phyloP scores from a whole-genome alignment of 2,888 invertebrate genomes.

The Vanessa cardui region DNA sequence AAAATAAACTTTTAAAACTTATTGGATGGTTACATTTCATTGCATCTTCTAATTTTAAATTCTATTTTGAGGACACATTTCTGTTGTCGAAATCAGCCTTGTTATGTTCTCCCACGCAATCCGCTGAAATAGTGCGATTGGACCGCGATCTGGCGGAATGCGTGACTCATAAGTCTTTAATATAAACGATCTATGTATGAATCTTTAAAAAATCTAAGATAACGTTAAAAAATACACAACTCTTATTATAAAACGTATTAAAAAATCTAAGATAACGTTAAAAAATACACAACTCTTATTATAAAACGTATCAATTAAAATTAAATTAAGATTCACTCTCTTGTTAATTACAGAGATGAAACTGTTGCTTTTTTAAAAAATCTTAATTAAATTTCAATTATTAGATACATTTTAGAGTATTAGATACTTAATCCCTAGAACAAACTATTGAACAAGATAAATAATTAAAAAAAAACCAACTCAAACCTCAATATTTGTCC shows the following conservation, averaged over 20 bases:
- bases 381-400: too few relatives aligned
- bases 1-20: slow-evolving; percentile 44
- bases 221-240: slow-evolving; percentile 24
- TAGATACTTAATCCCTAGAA: too few relatives aligned
- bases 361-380: too few relatives aligned
- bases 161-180: slow-evolving; percentile 69
- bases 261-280: slow-evolving; percentile 45
- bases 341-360: too few relatives aligned
- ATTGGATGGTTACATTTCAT: slow-evolving; percentile 46
- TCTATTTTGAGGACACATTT: slow-evolving; percentile 62
- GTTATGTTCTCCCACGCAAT: slow-evolving; percentile 73
- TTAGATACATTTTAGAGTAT: too few relatives aligned
- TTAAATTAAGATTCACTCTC: too few relatives aligned
- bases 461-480: too few relatives aligned
- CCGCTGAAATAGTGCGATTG: slow-evolving; percentile 63
- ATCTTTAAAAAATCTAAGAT: slow-evolving; percentile 48
- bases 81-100: slow-evolving; percentile 73
- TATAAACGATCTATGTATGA: slow-evolving; percentile 70
- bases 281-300: slow-evolving; percentile 18
- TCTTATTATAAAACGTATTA: slow-evolving; percentile 11
- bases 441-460: too few relatives aligned
- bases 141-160: slow-evolving; percentile 57
- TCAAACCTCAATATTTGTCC: too few relatives aligned
- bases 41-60: slow-evolving; percentile 60
- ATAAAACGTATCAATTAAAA: too few relatives aligned